Conservation (phyloP, 2,888 invertebrate genomes). For the Acrobasis suavella region DNA sequence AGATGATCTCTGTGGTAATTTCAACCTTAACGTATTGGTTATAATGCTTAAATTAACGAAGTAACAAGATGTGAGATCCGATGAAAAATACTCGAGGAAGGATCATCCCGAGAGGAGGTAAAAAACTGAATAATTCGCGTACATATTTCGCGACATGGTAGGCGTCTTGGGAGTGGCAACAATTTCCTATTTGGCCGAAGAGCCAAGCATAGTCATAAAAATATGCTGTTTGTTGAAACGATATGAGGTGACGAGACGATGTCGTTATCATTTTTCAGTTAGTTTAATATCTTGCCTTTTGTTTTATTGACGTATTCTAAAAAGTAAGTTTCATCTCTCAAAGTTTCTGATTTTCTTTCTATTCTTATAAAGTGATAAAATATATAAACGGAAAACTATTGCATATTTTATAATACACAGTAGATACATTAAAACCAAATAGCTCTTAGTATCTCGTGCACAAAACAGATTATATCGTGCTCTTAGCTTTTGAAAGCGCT, state of each 20-base stretch:
- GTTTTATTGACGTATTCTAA: no score
- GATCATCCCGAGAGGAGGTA: conserved; percentile 62
- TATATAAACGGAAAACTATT: no score
- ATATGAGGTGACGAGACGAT: conserved; percentile 45
- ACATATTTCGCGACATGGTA: conserved; percentile 64
- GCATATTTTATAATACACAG: no score
- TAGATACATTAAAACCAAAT: conserved; percentile 17
- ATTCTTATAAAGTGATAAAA: no score
- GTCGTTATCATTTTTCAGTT: not conserved
- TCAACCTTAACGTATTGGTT: conserved; percentile 27
- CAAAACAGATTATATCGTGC: conserved; percentile 22
- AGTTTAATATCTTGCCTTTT: not conserved
- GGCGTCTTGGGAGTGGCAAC: conserved; percentile 66
- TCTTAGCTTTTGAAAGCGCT: conserved; percentile 20
- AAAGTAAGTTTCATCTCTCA: no score
- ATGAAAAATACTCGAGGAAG: conserved; percentile 42
- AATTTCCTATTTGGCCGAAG: conserved; percentile 68
- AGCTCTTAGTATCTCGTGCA: conserved; percentile 20
- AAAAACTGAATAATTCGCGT: conserved; percentile 74
- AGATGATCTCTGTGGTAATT: conserved; percentile 29
- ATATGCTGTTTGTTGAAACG: conserved; percentile 57
- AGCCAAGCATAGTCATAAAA: conserved; percentile 57
- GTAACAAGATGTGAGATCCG: conserved; percentile 40
- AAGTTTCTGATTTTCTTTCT: no score
- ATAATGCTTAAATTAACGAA: conserved; percentile 30